Evolutionary conservation across 1,140 invertebrate genomes (phyloP).

Genomic region (Carposina sasakii): DNA sequence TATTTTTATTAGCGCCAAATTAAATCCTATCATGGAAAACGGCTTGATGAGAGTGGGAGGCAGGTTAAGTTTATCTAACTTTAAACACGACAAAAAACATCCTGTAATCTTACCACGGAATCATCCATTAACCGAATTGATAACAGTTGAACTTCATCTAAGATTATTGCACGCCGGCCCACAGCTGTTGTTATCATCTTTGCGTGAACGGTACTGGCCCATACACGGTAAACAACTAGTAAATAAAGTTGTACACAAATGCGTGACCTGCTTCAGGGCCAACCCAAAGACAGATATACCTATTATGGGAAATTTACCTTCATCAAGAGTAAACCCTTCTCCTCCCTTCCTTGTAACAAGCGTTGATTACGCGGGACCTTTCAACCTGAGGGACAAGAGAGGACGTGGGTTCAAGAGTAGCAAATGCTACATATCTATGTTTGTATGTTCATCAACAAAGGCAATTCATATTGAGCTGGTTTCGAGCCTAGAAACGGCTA

Average conservation of each 20-base stretch:
- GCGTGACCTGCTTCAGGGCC: not conserved
- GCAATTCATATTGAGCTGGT: not conserved
- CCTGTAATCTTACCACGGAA: not conserved
- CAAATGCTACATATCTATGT: not conserved
- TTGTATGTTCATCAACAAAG: not conserved
- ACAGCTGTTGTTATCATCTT: conserved; percentile 1
- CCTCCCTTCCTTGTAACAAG: not conserved
- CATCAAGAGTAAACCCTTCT: not conserved
- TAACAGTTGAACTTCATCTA: not conserved
- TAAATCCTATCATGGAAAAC: conserved; percentile 2
- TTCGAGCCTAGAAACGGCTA: not conserved
- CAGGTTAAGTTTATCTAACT: not conserved
- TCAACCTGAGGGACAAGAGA: not conserved
- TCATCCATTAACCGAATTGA: not conserved
- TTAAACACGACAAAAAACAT: not conserved
- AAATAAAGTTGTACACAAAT: conserved; percentile 6
- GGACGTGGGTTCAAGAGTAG: not conserved
- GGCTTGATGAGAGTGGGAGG: conserved; percentile 4
- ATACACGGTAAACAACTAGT: conserved; percentile 14
- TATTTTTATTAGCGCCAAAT: too few species aligned
- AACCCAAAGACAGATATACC: not conserved
- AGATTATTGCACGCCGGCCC: not conserved
- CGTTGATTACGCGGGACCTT: not conserved
- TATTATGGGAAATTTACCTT: not conserved
- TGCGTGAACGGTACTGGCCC: conserved; percentile 3